These are phyloP conservation scores for Gallinago jamesoni DNA, from an alignment of 2,113 vertebrate genomes.

Conservation along the genomic window DNA sequence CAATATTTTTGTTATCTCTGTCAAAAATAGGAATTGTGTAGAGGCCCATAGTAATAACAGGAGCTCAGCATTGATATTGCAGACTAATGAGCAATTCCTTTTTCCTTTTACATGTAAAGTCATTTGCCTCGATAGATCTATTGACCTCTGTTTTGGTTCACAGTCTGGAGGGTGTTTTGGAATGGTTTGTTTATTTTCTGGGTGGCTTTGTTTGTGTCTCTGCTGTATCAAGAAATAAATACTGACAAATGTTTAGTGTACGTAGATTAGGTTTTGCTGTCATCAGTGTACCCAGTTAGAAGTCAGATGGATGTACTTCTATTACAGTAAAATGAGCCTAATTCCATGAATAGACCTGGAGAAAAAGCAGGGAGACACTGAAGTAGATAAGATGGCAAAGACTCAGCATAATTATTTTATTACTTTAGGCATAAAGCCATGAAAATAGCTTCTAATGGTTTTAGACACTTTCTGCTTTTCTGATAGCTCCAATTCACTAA, in stretches of 20 bases:
- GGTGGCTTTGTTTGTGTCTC: neutral
- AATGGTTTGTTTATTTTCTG: neutral
- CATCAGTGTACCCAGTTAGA: neutral
- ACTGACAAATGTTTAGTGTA: neutral
- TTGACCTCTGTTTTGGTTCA: neutral
- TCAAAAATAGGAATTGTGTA: neutral
- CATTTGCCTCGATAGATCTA: neutral
- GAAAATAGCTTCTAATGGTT: neutral
- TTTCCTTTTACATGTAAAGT: neutral
- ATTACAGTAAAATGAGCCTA: neutral
- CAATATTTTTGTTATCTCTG: neutral
- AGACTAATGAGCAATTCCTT: neutral
- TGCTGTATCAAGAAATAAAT: neutral
- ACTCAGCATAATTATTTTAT: neutral
- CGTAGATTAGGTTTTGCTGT: neutral
- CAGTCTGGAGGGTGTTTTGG: neutral
- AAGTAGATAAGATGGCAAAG: neutral
- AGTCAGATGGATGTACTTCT: neutral
- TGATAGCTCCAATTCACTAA: neutral
- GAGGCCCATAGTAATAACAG: neutral
- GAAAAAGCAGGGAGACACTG: neutral
- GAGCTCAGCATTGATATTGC: neutral
- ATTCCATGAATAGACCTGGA: neutral
- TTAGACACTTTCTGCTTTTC: neutral
- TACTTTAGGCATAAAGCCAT: neutral